Conservation (phyloP, 2,888 invertebrate species). For the Eutolmus rufibarbis region DNA sequence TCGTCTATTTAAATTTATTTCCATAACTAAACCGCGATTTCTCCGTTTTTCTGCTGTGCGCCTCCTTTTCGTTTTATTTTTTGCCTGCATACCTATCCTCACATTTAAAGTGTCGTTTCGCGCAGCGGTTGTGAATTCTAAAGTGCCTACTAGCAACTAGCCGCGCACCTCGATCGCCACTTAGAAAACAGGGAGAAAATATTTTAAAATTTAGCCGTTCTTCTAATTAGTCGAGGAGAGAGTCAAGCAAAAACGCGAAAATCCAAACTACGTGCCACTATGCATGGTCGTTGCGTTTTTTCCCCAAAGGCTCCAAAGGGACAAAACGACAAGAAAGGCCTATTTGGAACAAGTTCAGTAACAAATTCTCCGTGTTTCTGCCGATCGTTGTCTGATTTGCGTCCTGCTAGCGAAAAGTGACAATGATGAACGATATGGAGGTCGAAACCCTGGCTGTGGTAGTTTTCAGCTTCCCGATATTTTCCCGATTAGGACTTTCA, state of each 20-base stretch:
- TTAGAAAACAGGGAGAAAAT: constrained; percentile 5
- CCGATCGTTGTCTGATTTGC: constrained; percentile 43
- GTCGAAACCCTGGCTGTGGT: neutral
- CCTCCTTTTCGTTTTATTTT: constrained; percentile 13
- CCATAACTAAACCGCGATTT: constrained; percentile 36
- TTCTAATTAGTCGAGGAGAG: constrained; percentile 21
- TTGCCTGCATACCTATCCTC: constrained; percentile 11
- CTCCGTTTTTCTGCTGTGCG: constrained; percentile 30
- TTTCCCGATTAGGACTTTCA: neutral
- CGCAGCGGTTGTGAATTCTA: constrained; percentile 3
- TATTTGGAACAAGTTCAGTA: constrained; percentile 39
- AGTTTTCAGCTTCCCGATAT: neutral
- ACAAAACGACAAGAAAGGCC: neutral
- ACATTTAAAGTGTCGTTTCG: constrained; percentile 34
- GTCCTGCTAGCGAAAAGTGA: constrained; percentile 31
- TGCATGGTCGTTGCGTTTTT: neutral
- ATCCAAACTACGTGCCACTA: neutral
- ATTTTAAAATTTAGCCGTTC: constrained; percentile 25
- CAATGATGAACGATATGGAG: constrained; percentile 41
- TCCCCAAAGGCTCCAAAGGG: neutral
- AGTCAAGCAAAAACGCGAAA: constrained; percentile 13
- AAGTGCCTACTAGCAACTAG: neutral
- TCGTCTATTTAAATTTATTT: constrained; percentile 44
- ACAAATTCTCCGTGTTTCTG: constrained; percentile 38
- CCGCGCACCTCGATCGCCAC: neutral